Evolutionary conservation across 1,140 invertebrate species (phyloP), one percentile per base, ranked within the genome.

Genomic region (Habropoda laboriosa): DNA sequence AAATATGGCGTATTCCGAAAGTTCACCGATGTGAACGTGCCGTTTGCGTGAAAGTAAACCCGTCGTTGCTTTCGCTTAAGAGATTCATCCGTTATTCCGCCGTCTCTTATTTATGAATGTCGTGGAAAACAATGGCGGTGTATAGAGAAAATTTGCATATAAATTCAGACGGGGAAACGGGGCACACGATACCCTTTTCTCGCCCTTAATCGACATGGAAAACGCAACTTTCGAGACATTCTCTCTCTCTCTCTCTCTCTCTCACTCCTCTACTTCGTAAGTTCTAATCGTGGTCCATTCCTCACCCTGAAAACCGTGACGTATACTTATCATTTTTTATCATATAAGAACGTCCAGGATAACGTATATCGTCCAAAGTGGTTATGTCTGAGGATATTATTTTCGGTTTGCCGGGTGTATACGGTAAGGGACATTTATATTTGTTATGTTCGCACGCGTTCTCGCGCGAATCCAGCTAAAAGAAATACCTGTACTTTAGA

Each of bases 341-440:
- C 71, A 3, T 67, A 38, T n/a, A 45, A 49, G 38, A 35, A 74
- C 24, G 18, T 18, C 30, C 4, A 3, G 24, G 24, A 51, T 49
- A 51, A 57, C 55, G 51, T 8, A 38, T 10, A 35, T n/a, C 8
- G 38, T 45, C 24, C 16, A 40, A 79, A 74, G 49, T 24, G 47
- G 51, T 64, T 60, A 35, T 40, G 63, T 45, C 60, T 21, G 5
- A 45, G 21, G 67, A 30, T 68, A 81, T 70, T 84, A 81, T 74
- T 84, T 85, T 83, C 13, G 67, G 61, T 85, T 85, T 74, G 70
- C 67, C n/a, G 21, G 51, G 38, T 13, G 53, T 30, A 30, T 78
- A 85, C 73, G 24, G 73, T n/a, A n/a, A 85, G 3, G 51, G 18
- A 38, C 79, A 84, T 85, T 84, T 81, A 51, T 84, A 81, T 85